Evolutionary conservation across 2,113 vertebrate genomes (phyloP), one percentile per base, ranked within the genome.

Genomic region (Cynopterus brachyotis): DNA sequence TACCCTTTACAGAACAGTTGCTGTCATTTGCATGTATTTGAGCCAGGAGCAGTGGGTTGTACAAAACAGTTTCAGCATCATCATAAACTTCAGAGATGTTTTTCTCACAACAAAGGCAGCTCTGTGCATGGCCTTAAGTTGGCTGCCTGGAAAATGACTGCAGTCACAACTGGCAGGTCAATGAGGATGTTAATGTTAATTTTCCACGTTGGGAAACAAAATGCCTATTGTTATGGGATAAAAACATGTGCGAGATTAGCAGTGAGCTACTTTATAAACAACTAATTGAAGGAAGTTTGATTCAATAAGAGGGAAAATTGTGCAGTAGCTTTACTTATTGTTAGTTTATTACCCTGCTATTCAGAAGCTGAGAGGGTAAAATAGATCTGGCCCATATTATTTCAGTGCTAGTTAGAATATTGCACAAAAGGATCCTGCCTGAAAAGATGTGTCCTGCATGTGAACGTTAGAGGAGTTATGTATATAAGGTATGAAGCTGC

Each of bases 101-200:
- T 97, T 96, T 87, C 92, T 95, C 90, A 55, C 42, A 97, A 97
- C 97, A 98, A 97, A 96, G 92, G 70, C 87, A 69, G 55, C 83
- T 96, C 60, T 97, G 35, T 98, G 94, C n/a, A 10, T 81, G 67
- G 84, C 57, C 91, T 95, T 95, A 64, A 72, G 72, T 84, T 96
- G 94, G 88, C 84, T 3, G 32, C 96, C 66, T 91, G 30, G 79
- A 96, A 95, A 97, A 94, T 95, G 94, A 93, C 81, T 67, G 80
- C 55, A 87, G 5, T 96, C 2, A 92, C 70, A 95, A 90, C 83
- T 78, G 79, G 87, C 57, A 60, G 90, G 73, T 88, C 83, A 83
- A 11, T 88, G 75, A 70, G 35, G 89, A 92, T 60, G 59, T 76
- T 96, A 92, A 96, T 97, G 95, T 94, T 97, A 96, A 97, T 97